Evolutionary conservation across 2,113 vertebrate species (phyloP).

Genomic region (Cryptomyrus ogoouensis): DNA sequence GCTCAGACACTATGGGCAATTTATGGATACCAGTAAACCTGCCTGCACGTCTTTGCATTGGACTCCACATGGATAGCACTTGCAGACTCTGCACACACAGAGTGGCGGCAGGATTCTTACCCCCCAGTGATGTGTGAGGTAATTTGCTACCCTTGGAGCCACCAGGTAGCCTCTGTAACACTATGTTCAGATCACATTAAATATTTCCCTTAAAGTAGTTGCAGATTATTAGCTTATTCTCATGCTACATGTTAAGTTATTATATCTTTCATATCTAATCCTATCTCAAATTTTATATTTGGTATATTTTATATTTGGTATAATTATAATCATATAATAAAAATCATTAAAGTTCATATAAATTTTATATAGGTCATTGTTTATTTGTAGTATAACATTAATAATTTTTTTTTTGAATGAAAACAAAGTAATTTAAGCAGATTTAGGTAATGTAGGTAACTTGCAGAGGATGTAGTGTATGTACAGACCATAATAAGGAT

Average conservation of each 20-base stretch:
- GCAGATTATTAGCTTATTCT: background rate
- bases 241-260: background rate
- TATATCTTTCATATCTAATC: background rate
- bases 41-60: background rate
- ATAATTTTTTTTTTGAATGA: background rate
- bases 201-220: background rate
- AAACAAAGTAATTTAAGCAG: background rate
- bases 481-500: background rate
- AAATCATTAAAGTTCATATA: background rate
- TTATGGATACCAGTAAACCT: background rate
- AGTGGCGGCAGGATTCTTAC: background rate
- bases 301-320: background rate
- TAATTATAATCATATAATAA: background rate
- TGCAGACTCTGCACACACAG: constrained; percentile 26
- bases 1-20: background rate
- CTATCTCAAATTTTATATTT: background rate
- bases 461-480: background rate
- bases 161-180: background rate
- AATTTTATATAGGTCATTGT: background rate
- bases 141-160: background rate
- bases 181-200: background rate
- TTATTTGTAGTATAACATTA: background rate
- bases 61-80: background rate
- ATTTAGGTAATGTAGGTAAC: background rate
- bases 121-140: background rate